Evolutionary conservation across 1,140 invertebrate species (phyloP), one percentile per base, ranked within the genome.

Genomic region (Battus philenor): DNA sequence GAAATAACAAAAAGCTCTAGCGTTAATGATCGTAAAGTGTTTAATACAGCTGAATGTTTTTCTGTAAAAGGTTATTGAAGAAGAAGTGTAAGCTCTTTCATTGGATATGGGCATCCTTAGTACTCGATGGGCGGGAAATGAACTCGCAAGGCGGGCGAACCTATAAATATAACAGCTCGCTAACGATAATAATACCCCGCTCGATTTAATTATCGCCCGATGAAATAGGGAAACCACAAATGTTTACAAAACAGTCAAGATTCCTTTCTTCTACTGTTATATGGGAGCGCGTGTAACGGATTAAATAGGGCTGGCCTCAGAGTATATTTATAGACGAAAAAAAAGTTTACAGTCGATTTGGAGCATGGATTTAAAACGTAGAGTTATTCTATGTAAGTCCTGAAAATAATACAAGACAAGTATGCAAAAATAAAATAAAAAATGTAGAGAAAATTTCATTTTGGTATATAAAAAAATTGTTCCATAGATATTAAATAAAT

Each of bases 101-200:
- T n/a, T n/a, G n/a, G n/a, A n/a, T n/a, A n/a, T n/a, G n/a, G n/a
- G 63, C 63, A 63, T 71, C 61, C 66, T 68, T 59, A 55, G 47
- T 49, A 50, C 47, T 56, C 59, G 65, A 72, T 63, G 67, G 69
- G 63, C n/a, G 70, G 73, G 50, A 74, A 80, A 80, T 67, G 59
- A 55, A 65, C 63, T 70, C 59, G 63, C 64, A 45, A 59, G 57
- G 50, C 59, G 55, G 53, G 32, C 36, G 26, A 27, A 39, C 29
- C 54, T 75, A 72, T 73, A 74, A 73, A 74, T 72, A 74, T 43
- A 62, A 67, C 36, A 58, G 67, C 51, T 54, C 59, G 61, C 62
- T 59, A 63, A 66, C 56, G 62, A 66, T 66, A 63, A 69, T 68
- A 72, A 71, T 66, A 67, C 61, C 58, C 55, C 59, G 65, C 47